These are phyloP conservation scores for Phocoena sinus DNA, from an alignment of 2,113 vertebrate genomes.

Conservation along the genomic window DNA sequence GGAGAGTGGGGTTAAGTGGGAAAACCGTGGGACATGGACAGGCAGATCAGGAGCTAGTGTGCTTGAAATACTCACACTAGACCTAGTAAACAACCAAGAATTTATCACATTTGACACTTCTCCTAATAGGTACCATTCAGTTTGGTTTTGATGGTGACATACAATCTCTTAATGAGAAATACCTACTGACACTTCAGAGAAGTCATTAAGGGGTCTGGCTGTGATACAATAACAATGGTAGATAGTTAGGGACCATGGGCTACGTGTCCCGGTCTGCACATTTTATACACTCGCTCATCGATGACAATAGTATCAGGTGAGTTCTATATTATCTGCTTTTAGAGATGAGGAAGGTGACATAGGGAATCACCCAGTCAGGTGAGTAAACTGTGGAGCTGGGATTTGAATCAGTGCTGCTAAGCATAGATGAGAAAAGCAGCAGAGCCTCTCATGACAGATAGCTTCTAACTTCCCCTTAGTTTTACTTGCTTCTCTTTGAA, in stretches of 20 bases:
- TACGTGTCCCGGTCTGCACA: rapidly evolving
- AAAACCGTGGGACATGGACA: no score
- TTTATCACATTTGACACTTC: not conserved
- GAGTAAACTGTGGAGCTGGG: not conserved
- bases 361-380: not conserved
- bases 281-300: not conserved
- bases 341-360: not conserved
- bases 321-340: not conserved
- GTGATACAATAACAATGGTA: not conserved
- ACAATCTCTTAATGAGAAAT: not conserved
- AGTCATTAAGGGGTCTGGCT: not conserved
- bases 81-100: not conserved
- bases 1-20: not conserved
- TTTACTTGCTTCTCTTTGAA: not conserved
- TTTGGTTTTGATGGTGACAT: not conserved
- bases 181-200: not conserved
- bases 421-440: not conserved
- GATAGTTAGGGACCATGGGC: no score
- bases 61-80: not conserved
- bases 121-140: not conserved
- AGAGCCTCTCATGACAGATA: no score
- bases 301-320: rapidly evolving
- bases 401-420: not conserved
- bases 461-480: not conserved
- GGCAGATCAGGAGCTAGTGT: not conserved